A percentile compares a stretch with the other conserved stretches of the same genome.
Conservation (phyloP, 2,888 invertebrate genomes). For the Dexiosoma caninum region DNA sequence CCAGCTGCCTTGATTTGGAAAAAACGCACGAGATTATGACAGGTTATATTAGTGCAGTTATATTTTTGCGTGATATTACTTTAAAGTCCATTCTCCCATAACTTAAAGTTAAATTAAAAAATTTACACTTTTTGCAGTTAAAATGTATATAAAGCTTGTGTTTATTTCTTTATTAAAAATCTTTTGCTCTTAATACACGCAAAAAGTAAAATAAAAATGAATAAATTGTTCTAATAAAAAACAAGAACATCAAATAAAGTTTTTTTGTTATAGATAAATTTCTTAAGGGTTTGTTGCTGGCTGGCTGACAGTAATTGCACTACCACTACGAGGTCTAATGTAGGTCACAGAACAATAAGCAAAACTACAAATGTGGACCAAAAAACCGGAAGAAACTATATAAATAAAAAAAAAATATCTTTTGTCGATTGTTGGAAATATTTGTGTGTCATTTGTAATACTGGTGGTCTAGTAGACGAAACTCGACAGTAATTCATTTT, state of each 20-base stretch:
- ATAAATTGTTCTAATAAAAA: neutral
- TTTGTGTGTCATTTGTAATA: neutral
- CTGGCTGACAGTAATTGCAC: neutral
- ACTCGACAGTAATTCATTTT: neutral
- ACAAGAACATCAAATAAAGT: neutral
- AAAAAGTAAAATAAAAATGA: neutral
- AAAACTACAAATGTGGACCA: neutral
- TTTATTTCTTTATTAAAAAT: too few relatives aligned
- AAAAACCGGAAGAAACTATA: slow-evolving; percentile 3
- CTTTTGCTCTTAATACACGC: neutral
- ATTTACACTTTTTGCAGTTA: too few relatives aligned
- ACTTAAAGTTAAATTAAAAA: neutral
- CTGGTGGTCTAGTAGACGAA: neutral
- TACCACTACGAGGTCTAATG: neutral
- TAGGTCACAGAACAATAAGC: slow-evolving; percentile 39
- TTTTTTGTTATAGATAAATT: slow-evolving; percentile 43
- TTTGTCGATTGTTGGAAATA: neutral
- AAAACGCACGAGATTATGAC: too few relatives aligned
- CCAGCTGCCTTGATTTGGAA: too few relatives aligned
- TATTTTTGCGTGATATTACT: too few relatives aligned
- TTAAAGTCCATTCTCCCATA: too few relatives aligned
- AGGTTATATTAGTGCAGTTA: too few relatives aligned
- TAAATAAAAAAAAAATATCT: neutral
- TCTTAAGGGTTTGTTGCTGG: slow-evolving; percentile 27
- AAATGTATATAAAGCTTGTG: too few relatives aligned